Evolutionary conservation across 2,113 vertebrate species (phyloP).

Genomic region (Lucifuga dentata): DNA sequence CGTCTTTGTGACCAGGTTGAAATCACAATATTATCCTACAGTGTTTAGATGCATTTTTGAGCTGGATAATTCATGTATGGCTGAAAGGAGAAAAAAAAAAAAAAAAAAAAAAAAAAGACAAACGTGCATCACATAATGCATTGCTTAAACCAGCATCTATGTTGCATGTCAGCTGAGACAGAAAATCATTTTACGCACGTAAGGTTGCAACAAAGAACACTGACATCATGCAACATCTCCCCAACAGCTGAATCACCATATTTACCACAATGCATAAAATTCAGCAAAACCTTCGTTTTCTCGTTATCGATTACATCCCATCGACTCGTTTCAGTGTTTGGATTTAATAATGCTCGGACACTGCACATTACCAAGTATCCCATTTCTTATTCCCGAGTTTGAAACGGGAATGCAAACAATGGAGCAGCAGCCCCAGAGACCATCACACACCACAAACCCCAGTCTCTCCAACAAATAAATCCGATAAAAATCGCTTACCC

Average conservation of each 20-base stretch:
- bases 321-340: conserved; percentile 20
- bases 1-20: conserved; percentile 70
- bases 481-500: conserved; percentile 77
- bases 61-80: conserved; percentile 40
- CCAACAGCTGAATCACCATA: conserved; percentile 70
- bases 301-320: background rate
- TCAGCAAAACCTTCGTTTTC: conserved; percentile 28
- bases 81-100: conserved; percentile 19
- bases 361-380: background rate
- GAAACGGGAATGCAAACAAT: conserved; percentile 81
- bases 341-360: background rate
- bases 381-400: conserved; percentile 29
- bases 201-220: conserved; percentile 81
- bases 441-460: conserved; percentile 35
- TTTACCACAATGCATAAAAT: conserved; percentile 39
- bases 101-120: conserved; percentile 2
- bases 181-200: conserved; percentile 71
- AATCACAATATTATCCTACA: conserved; percentile 62
- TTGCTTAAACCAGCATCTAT: conserved; percentile 28
- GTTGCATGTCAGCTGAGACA: conserved; percentile 51
- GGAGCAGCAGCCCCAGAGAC: conserved; percentile 65
- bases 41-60: conserved; percentile 52
- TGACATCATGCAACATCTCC: conserved; percentile 76
- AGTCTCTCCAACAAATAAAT: conserved; percentile 53
- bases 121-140: conserved; percentile 25